Base-by-base conservation (phyloP, 2,888 invertebrate genomes). In the Drosophila affinis region DNA sequence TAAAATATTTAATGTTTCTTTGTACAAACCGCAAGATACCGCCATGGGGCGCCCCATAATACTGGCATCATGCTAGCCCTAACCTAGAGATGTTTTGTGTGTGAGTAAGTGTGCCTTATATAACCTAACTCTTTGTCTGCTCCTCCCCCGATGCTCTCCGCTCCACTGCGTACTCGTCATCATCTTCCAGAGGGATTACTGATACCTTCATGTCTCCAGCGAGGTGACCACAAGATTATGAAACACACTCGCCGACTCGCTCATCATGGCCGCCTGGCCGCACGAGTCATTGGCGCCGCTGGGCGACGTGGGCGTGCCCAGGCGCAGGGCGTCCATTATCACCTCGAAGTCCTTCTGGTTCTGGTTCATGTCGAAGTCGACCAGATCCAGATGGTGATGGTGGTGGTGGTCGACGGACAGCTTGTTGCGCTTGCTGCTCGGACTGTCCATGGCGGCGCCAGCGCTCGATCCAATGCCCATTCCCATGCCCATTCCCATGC, bases 191-290 rank as follows among this genome's bases (percentile, higher is more conserved):
- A 12, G 21, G 14, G 47, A 47, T 83, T 90, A 91, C 85, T 92
- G 91, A 78, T 91, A 92, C 87, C 86, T 91, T 92, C 91, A 92
- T 91, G 92, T 92, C 78, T 92, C 92, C 77, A 92, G 76, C 46
- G 92, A 92, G 52, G 92, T 92, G 7, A 92, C 92, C 21, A 92
- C 92, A 76, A 92, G 82, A 85, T 92, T 92, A 72, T 92, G 92
- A 71, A 92, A 92, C 53, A 92, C 91, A 68, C 89, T 90, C 3
- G 91, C 90, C 72, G 91, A 90, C 70, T 95, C 95, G 82, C 93
- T 94, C 93, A 95, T 93, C 84, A 95, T 94, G 53, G 95, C 94
- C 79, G 95, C 95, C 75, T 92, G 92, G 32, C 95, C 95, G 87
- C 95, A 95, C 63, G 93, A 93, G 86, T 93, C 93, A 77, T 92